Conservation (phyloP, 2,113 vertebrate genomes). For the Hydrolagus affinis region DNA sequence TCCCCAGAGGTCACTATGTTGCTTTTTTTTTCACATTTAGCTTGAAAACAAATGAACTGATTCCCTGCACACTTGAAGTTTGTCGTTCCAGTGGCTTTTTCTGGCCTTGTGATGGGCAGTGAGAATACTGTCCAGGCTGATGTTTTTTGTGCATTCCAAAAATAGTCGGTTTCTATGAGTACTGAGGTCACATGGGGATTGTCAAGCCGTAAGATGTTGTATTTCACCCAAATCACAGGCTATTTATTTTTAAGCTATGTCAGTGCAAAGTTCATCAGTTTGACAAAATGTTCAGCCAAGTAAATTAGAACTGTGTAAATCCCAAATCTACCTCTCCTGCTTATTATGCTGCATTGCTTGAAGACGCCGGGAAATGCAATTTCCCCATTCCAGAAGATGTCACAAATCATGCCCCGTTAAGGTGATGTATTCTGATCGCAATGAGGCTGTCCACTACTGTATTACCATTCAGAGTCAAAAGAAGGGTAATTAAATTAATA, state of each 20-base stretch:
- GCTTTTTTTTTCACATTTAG: neutral
- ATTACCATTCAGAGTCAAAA: neutral
- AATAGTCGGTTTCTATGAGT: slow-evolving; percentile 28
- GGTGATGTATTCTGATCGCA: neutral
- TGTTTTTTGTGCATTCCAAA: slow-evolving; percentile 16
- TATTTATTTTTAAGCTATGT: neutral
- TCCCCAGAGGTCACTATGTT: too few relatives aligned
- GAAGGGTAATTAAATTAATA: slow-evolving; percentile 14
- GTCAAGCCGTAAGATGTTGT: neutral
- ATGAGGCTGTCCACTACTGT: neutral
- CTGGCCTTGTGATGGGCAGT: too few relatives aligned
- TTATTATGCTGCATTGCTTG: neutral
- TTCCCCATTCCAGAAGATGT: slow-evolving; percentile 15
- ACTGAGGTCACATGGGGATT: slow-evolving; percentile 21
- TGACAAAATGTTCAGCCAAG: slow-evolving; percentile 2
- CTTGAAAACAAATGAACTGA: neutral
- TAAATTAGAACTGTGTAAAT: slow-evolving; percentile 3
- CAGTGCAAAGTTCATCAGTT: neutral
- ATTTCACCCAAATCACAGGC: neutral
- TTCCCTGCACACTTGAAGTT: neutral
- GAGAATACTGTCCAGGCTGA: neutral
- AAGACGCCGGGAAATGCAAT: slow-evolving; percentile 3
- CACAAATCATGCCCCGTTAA: neutral
- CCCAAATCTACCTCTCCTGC: neutral
- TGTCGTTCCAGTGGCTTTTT: neutral